phyloP scores from a whole-genome alignment of 1,140 invertebrate genomes.

The Zaprionus inermis region DNA sequence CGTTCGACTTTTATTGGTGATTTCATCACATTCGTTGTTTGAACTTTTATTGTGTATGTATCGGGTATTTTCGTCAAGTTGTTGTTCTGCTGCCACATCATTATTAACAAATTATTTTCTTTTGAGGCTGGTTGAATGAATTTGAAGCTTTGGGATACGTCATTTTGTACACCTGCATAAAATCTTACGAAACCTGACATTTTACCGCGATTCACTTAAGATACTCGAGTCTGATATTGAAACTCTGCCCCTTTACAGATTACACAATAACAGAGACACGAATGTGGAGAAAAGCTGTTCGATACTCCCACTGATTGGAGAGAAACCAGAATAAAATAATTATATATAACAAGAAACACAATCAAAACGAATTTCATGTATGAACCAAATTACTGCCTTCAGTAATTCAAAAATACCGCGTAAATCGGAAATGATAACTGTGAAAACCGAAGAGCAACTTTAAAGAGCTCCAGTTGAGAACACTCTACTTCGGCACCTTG shows the following conservation, averaged over 20 bases:
- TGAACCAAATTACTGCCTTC: constrained; percentile 2
- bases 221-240: background rate
- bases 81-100: constrained; percentile 17
- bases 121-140: constrained; percentile 19
- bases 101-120: constrained; percentile 68
- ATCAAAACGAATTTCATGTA: too few species aligned
- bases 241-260: background rate
- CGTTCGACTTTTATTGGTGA: constrained; percentile 66
- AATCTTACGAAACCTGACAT: background rate
- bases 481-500: background rate
- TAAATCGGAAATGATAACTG: constrained; percentile 53
- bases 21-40: constrained; percentile 68
- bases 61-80: constrained; percentile 33
- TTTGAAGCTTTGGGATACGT: background rate
- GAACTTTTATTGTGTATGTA: constrained; percentile 53
- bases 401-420: too few species aligned
- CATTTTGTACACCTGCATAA: background rate
- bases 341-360: background rate
- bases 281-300: background rate
- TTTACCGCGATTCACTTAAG: background rate
- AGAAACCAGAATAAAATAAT: background rate
- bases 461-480: background rate
- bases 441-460: constrained; percentile 42
- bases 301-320: background rate
- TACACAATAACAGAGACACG: background rate